Percentiles rank a stretch among this genome's conserved stretches.
phyloP scores from a whole-genome alignment of 2,113 vertebrate genomes.

The Ptilonorhynchus violaceus region DNA sequence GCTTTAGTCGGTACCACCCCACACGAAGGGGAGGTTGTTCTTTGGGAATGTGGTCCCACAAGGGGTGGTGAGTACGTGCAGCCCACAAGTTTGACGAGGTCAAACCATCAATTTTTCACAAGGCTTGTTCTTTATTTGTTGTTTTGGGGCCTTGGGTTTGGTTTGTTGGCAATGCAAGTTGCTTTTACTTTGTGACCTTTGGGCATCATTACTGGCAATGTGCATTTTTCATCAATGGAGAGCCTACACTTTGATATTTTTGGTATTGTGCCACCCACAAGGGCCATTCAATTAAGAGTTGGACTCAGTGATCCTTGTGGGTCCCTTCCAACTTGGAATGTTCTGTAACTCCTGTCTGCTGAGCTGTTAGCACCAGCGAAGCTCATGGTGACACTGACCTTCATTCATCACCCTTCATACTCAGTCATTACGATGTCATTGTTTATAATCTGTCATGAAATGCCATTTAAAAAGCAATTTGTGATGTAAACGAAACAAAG shows the following conservation, averaged over 20 bases:
- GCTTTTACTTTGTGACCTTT: not conserved
- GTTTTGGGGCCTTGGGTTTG: not conserved
- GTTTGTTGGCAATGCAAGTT: not conserved
- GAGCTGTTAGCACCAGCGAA: not conserved
- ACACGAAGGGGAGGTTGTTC: not conserved
- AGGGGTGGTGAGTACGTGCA: not conserved
- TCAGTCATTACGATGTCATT: not conserved
- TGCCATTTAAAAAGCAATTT: not conserved
- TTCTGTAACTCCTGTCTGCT: not conserved
- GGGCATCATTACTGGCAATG: not conserved
- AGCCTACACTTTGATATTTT: not conserved
- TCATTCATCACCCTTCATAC: not conserved
- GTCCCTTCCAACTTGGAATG: not conserved
- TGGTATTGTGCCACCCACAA: not conserved
- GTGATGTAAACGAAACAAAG: not conserved
- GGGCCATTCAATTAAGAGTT: not conserved
- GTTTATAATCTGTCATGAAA: not conserved
- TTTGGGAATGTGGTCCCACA: not conserved
- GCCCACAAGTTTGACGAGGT: not conserved
- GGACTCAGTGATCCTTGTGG: not conserved
- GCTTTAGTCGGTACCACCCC: conserved; percentile 29
- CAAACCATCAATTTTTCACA: not conserved
- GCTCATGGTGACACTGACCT: not conserved
- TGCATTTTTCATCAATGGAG: not conserved
- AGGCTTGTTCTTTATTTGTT: not conserved